phyloP scores from a whole-genome alignment of 1,140 invertebrate genomes.

The Brachionus paranguensis region DNA sequence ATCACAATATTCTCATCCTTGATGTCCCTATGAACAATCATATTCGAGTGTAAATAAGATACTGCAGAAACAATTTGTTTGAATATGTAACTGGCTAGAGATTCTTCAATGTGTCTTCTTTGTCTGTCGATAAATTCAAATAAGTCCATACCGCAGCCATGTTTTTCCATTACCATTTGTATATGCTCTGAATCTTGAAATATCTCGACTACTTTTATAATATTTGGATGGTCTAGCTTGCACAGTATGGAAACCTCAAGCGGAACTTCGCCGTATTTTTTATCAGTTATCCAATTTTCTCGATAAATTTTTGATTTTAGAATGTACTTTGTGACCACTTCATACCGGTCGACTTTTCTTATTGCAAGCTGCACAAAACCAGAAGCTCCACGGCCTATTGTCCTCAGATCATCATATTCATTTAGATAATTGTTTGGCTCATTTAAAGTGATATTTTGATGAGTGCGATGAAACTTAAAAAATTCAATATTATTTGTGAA shows the following conservation, averaged over 20 bases:
- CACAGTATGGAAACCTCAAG: conserved; percentile 65
- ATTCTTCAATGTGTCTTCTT: conserved; percentile 64
- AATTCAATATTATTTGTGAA: not conserved
- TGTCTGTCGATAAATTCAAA: conserved; percentile 71
- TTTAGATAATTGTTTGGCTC: not conserved
- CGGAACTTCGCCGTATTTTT: conserved; percentile 59
- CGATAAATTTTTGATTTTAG: conserved; percentile 65
- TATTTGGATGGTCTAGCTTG: conserved; percentile 66
- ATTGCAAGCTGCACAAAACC: conserved; percentile 67
- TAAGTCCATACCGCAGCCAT: conserved; percentile 71
- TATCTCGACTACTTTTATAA: conserved; percentile 64
- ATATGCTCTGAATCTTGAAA: conserved; percentile 68
- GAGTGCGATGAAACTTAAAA: not conserved
- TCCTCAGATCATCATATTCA: conserved; percentile 19
- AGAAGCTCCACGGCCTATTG: conserved; percentile 60
- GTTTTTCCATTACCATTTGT: conserved; percentile 73
- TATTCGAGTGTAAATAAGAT: conserved; percentile 64
- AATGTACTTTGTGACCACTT: conserved; percentile 69
- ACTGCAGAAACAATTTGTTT: conserved; percentile 68
- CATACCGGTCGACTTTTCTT: conserved; percentile 58
- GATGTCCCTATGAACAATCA: conserved; percentile 68
- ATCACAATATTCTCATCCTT: conserved; percentile 74
- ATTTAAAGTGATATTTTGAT: not conserved
- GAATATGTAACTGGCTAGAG: conserved; percentile 68
- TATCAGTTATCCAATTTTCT: conserved; percentile 65